phyloP scores from a whole-genome alignment of 2,113 vertebrate genomes.

The Apistogramma diplotaenia region DNA sequence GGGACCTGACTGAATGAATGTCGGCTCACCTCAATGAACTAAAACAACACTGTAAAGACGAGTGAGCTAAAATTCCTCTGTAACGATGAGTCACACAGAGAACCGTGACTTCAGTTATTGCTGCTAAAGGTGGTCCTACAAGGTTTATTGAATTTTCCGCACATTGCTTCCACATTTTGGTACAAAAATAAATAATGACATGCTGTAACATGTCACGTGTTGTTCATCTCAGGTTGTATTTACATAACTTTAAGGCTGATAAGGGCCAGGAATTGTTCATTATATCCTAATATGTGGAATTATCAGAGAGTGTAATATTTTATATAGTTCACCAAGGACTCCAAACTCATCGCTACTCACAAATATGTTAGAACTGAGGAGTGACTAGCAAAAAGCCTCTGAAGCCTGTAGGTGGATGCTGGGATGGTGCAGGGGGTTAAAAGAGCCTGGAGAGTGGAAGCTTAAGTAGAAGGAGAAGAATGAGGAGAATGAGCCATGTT shows the following conservation, averaged over 20 bases:
- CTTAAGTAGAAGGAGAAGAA: not conserved
- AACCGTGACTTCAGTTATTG: not conserved
- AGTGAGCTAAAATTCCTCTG: not conserved
- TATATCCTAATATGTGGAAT: too few species aligned
- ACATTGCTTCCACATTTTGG: not conserved
- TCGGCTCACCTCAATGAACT: not conserved
- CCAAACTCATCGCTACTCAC: not conserved
- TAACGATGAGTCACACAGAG: not conserved
- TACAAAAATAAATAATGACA: not conserved
- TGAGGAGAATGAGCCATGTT: not conserved
- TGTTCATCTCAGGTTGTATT: not conserved
- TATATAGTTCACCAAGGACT: not conserved
- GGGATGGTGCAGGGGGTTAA: too few species aligned
- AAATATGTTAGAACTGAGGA: not conserved
- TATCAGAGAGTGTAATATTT: not conserved
- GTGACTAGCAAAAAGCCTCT: too few species aligned
- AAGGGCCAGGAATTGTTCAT: not conserved
- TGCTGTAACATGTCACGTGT: not conserved
- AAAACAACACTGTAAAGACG: not conserved
- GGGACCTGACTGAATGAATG: not conserved
- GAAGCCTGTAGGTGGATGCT: not conserved
- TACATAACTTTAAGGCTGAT: accelerated
- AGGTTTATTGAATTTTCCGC: not conserved
- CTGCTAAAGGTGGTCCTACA: not conserved
- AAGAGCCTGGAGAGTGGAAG: not conserved